Evolutionary conservation across 2,113 vertebrate genomes (phyloP), one percentile per base, ranked within the genome.

Genomic region (Rhinogobius similis): DNA sequence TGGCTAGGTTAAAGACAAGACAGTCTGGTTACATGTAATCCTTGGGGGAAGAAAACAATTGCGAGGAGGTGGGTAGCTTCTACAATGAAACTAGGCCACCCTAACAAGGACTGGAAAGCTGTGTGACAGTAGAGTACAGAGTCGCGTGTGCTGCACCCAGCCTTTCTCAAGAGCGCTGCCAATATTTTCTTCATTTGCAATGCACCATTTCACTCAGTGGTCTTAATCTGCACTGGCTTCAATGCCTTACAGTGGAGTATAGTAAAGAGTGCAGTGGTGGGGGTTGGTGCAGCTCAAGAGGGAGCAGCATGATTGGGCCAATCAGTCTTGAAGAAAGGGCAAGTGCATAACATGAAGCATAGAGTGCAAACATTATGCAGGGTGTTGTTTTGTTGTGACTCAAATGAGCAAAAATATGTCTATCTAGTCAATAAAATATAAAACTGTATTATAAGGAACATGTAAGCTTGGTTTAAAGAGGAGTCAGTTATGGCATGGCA

Each of bases 61-160:
- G 78, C 65, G 79, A 87, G 79, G 82, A 82, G 81, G 82, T 83
- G 76, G 87, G 79, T 67, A 69, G 70, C 78, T 29, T 84, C 82
- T 75, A 73, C 70, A 67, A 75, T 78, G 68, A 86, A 91, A 88
- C 73, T 91, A 90, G 89, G 88, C 81, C 88, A 88, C 78, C 70
- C 77, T 89, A 86, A 87, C 86, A 87, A 88, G 83, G 74, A 83
- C 67, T 65, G 76, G 52, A 72, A 77, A 78, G 70, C 56, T 83
- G 59, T 81, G 83, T 89, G 82, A 85, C 86, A 86, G 86, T 66
- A 62, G 70, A 80, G 66, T 72, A 62, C 63, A 72, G 70, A 72
- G 68, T 24, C 46, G 29, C 4, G 55, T 68, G 56, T 66, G 73
- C 73, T 16, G 29, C 78, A 84, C 72, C 74, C 77, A 76, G 63